phyloP scores from a whole-genome alignment of 2,113 vertebrate genomes.

The Tachysurus vachellii region DNA sequence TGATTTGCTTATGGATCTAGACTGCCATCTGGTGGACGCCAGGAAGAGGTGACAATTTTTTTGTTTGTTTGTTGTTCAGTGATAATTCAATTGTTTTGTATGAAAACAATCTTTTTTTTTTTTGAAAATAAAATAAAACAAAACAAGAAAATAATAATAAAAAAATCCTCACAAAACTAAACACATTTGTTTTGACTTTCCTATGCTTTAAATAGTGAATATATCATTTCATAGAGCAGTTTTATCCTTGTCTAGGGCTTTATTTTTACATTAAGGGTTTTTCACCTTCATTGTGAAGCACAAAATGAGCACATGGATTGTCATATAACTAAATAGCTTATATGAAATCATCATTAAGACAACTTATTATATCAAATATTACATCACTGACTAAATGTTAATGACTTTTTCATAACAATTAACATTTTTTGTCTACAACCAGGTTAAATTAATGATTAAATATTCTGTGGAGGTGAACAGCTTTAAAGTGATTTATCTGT shows the following conservation, averaged over 20 bases:
- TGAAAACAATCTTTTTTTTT: too few relatives aligned
- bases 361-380: not conserved
- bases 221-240: not conserved
- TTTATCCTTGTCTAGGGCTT: not conserved
- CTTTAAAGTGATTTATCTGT: not conserved
- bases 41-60: not conserved
- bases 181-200: not conserved
- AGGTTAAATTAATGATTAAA: not conserved
- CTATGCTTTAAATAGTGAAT: not conserved
- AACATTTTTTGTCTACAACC: not conserved
- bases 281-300: not conserved
- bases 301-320: not conserved
- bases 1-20: not conserved
- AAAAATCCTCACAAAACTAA: not conserved
- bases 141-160: too few relatives aligned
- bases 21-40: constrained; percentile 48
- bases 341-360: not conserved
- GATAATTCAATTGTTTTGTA: not conserved
- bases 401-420: not conserved
- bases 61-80: too few relatives aligned
- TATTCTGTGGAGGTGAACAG: not conserved
- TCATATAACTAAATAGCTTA: not conserved
- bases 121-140: too few relatives aligned
- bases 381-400: not conserved
- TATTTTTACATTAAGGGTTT: not conserved